phyloP scores from a whole-genome alignment of 2,797 vertebrate genomes.

The Mareca strepera region DNA sequence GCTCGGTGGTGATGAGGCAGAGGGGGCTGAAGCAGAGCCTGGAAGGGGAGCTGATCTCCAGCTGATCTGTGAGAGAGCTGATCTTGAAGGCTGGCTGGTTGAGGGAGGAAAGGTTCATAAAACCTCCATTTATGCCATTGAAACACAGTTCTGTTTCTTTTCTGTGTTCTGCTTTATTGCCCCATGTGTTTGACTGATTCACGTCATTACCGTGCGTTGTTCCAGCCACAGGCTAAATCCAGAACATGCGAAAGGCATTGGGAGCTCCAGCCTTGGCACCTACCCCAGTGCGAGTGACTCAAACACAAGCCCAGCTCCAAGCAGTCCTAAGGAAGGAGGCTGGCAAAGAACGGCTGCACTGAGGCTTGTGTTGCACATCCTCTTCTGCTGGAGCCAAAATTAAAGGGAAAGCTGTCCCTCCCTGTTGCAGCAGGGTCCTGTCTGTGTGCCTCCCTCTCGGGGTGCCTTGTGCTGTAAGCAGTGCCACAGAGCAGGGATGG shows the following conservation, averaged over 20 bases:
- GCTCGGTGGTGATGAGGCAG: accelerated
- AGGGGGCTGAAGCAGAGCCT: background rate
- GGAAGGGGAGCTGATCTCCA: background rate
- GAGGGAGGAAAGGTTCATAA: constrained; percentile 32
- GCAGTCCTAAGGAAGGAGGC: background rate
- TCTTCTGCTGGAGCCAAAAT: background rate
- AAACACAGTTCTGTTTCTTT: background rate
- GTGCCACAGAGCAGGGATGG: background rate
- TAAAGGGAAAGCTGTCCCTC: background rate
- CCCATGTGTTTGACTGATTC: background rate
- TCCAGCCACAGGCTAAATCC: constrained; percentile 42
- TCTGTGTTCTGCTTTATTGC: background rate
- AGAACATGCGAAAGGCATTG: constrained; percentile 28
- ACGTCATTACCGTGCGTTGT: background rate
- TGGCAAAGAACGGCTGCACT: background rate
- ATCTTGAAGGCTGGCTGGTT: background rate
- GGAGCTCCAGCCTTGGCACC: background rate
- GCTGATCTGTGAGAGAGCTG: too few species aligned
- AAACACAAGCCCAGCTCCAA: background rate
- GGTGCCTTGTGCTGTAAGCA: background rate
- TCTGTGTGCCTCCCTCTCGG: accelerated
- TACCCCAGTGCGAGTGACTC: background rate
- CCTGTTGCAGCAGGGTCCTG: accelerated
- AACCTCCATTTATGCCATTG: background rate
- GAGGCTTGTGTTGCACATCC: background rate